Percentiles rank a stretch among this genome's conserved stretches.
Evolutionary conservation across 2,888 invertebrate genomes (phyloP).

Genomic region (Tuta absoluta): DNA sequence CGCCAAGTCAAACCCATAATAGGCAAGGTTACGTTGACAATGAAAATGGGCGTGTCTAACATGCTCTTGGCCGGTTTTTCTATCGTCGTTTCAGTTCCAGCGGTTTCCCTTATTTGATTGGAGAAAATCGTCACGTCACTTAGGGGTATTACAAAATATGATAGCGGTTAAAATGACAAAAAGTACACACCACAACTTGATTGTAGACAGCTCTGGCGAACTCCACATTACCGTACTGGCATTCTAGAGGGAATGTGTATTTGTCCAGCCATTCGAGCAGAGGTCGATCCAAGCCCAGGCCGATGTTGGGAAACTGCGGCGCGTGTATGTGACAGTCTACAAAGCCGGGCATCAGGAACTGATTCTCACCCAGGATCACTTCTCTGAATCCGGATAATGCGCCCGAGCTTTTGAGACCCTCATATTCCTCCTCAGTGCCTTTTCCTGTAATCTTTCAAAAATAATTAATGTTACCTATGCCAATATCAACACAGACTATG

Average conservation of each 20-base stretch:
- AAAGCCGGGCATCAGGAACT: constrained; percentile 93
- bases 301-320: constrained; percentile 92
- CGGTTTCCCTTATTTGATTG: too few relatives aligned
- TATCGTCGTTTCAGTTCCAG: too few relatives aligned
- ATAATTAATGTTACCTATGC: not conserved
- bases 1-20: too few relatives aligned
- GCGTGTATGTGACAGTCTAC: constrained; percentile 96
- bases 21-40: too few relatives aligned
- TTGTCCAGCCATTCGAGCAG: constrained; percentile 91
- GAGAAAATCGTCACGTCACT: too few relatives aligned
- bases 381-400: constrained; percentile 46
- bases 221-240: constrained; percentile 83
- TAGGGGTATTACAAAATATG: too few relatives aligned
- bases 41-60: too few relatives aligned
- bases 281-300: constrained; percentile 89
- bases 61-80: too few relatives aligned
- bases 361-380: constrained; percentile 55
- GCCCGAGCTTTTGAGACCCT: constrained; percentile 39
- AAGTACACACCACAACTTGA: constrained; percentile 87
- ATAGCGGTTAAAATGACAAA: too few relatives aligned
- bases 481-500: too few relatives aligned
- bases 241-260: constrained; percentile 93
- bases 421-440: constrained; percentile 51
- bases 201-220: constrained; percentile 87
- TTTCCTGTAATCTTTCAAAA: constrained; percentile 55